Conservation (phyloP, 2,797 vertebrate genomes). For the Valencia hispanica region DNA sequence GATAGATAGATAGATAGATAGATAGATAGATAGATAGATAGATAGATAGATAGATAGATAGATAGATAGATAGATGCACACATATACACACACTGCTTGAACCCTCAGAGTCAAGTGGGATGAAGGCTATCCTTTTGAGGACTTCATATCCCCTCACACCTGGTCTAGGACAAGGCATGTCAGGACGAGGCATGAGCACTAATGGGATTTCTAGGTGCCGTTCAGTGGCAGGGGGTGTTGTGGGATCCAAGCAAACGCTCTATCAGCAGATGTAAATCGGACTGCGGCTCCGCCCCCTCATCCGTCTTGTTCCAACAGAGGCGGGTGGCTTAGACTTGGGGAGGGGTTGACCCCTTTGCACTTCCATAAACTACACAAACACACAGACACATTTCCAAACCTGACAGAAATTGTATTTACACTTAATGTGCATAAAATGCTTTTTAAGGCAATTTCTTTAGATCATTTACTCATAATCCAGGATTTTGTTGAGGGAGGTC, state of each 20-base stretch:
- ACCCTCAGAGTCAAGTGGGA: background rate
- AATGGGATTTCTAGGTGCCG: conserved; percentile 46
- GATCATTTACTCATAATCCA: background rate
- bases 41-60: too few relatives aligned
- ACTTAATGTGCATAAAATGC: background rate
- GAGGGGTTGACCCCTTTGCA: conserved; percentile 87
- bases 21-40: too few relatives aligned
- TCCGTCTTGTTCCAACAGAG: conserved; percentile 62
- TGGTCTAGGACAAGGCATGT: conserved; percentile 27
- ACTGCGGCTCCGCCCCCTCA: conserved; percentile 64
- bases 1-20: too few relatives aligned
- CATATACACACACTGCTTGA: too few relatives aligned
- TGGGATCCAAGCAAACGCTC: conserved; percentile 62
- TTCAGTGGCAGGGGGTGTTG: conserved; percentile 50
- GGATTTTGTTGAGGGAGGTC: background rate
- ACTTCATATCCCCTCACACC: conserved; percentile 59
- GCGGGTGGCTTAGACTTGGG: conserved; percentile 73
- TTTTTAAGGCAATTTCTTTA: background rate
- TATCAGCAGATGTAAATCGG: conserved; percentile 77
- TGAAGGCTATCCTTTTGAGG: background rate
- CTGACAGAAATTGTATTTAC: background rate
- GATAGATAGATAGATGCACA: too few relatives aligned
- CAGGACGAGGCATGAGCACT: conserved; percentile 36
- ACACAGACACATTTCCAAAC: conserved; percentile 28
- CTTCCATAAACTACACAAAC: conserved; percentile 63